phyloP scores from a whole-genome alignment of 2,113 vertebrate genomes.

The Merops nubicus region DNA sequence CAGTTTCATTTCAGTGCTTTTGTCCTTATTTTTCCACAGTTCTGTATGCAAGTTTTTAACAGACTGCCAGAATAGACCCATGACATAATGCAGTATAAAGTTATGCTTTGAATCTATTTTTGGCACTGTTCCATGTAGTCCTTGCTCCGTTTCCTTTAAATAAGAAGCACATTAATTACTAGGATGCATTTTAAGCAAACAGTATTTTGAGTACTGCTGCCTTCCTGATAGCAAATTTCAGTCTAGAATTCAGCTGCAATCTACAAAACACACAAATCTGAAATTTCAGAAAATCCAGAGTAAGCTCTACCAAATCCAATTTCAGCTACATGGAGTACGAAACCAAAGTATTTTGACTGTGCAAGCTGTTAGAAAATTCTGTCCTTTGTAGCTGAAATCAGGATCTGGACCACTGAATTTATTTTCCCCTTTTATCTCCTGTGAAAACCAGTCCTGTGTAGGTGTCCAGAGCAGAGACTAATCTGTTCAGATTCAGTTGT shows the following conservation, averaged over 20 bases:
- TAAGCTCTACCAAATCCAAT: neutral
- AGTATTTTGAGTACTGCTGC: neutral
- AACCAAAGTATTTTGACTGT: neutral
- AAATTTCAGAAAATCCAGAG: neutral
- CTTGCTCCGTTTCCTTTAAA: slow-evolving; percentile 33
- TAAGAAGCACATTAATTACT: neutral
- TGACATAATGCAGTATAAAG: neutral
- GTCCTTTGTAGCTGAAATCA: neutral
- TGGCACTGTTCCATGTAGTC: neutral
- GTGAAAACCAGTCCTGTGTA: neutral
- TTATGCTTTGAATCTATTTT: slow-evolving; percentile 6
- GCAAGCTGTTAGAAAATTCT: neutral
- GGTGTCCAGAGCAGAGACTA: neutral
- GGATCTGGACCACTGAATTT: slow-evolving; percentile 25
- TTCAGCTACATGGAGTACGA: neutral
- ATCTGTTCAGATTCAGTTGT: slow-evolving; percentile 23
- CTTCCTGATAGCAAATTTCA: neutral
- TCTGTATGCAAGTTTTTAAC: neutral
- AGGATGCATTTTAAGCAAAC: neutral
- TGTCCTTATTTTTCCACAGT: neutral
- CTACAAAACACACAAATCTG: neutral
- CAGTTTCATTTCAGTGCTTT: neutral
- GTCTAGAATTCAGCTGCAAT: neutral
- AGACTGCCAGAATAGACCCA: neutral
- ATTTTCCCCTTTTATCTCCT: slow-evolving; percentile 38